These are phyloP conservation scores for Leptodactylus fuscus DNA, from an alignment of 2,113 vertebrate genomes.

Conservation along the genomic window DNA sequence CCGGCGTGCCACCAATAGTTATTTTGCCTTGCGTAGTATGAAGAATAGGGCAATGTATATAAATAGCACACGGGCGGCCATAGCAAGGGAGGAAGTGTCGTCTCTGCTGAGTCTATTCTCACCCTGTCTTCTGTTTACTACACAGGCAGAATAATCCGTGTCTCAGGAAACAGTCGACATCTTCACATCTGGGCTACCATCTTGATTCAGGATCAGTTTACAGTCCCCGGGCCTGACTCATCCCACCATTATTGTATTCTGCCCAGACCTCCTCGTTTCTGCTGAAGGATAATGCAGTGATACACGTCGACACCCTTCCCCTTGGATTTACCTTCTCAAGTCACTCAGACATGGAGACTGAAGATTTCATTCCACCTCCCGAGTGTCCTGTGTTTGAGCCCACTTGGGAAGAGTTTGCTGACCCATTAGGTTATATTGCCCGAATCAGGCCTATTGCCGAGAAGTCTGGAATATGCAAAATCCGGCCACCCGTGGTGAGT, in stretches of 20 bases:
- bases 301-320: slow-evolving; percentile 51
- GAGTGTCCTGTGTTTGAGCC: slow-evolving; percentile 79
- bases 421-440: slow-evolving; percentile 77
- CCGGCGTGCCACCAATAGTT: too few species aligned
- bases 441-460: slow-evolving; percentile 78
- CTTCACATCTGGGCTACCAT: background rate
- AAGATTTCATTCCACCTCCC: slow-evolving; percentile 76
- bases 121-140: background rate
- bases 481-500: slow-evolving; percentile 72
- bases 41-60: background rate
- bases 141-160: slow-evolving; percentile 10
- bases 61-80: background rate
- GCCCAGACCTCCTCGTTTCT: slow-evolving; percentile 31
- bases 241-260: background rate
- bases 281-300: slow-evolving; percentile 62
- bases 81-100: background rate
- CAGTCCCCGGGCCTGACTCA: background rate
- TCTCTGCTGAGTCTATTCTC: background rate
- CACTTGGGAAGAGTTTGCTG: slow-evolving; percentile 77
- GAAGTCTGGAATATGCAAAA: slow-evolving; percentile 79
- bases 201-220: background rate
- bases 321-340: slow-evolving; percentile 16
- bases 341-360: slow-evolving; percentile 66
- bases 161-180: slow-evolving; percentile 14
- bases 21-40: too few species aligned